Evolutionary conservation across 1,140 invertebrate species (phyloP), one percentile per base, ranked within the genome.

Genomic region (Cherax quadricarinatus): DNA sequence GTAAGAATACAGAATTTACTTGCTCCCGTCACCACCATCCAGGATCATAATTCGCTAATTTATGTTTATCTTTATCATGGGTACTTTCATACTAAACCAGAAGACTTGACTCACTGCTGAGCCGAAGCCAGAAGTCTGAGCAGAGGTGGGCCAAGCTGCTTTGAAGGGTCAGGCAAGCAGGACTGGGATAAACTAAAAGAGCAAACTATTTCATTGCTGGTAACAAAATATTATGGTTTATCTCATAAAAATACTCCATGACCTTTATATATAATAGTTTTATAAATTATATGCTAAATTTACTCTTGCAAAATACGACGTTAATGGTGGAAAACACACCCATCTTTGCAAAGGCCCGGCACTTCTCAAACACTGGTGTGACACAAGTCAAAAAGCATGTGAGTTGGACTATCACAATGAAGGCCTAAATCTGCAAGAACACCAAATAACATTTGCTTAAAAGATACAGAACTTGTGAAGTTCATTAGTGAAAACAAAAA

Each of bases 391-490:
- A 10, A 21, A 73, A 48, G 73, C 86, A 79, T 87, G 86, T 53
- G 86, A 87, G 86, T 14, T 78, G 86, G 70, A 24, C 48, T 48
- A 48, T 73, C 83, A 85, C 60, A 86, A 86, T 73, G 30, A 86
- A 86, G 84, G 84, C 84, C 82, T 41, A 84, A 30, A 66, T 62
- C 62, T 18, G 10, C 16, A 48, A 12, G 62, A 86, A 62, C 66
- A 86, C 84, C 84, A 86, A 70, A 53, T n/a, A 21, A 51, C 0
- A n/a, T 41, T 16, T 75, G 24, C 70, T 83, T 30, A 83, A 24
- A n/a, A 83, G 60, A 60, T 41, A 14, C 12, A 53, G 49, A 82
- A 82, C 49, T 82, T 82, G 53, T 48, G 53, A 18, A 85, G 60
- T 70, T 66, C 41, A 70, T 21, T 70, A 30, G 21, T 49, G 21